Evolutionary conservation across 2,888 invertebrate species (phyloP), one percentile per base, ranked within the genome.

Genomic region (Eurytoma californica): DNA sequence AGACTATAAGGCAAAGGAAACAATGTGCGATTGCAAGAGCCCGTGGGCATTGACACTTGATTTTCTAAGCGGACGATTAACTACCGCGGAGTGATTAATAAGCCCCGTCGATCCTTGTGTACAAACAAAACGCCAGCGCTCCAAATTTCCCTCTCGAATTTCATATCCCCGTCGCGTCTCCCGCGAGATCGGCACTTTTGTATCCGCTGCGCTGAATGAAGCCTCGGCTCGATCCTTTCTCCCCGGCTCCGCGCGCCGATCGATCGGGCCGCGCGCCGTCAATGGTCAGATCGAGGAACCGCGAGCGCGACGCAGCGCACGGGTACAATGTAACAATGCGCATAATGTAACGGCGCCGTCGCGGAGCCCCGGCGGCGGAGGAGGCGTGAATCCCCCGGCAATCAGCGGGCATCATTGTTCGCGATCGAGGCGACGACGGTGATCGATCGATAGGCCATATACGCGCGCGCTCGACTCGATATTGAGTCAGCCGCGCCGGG

Each of bases 1-100:
- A 55, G 5, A 9, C 51, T 58, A 63, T 24, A 47, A 53, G 24
- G 47, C 30, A 39, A 61, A 61, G 68, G 39, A 53, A 68, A 75
- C 67, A 68, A 75, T 75, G 14, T 47, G 20, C 53, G 63, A 30
- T 28, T 14, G 18, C 18, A 13, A n/a, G 47, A 39, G 39, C 39
- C 39, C 55, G 49, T 13, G 57, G 16, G 18, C n/a, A 55, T 55
- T 39, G 58, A 28, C 66, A 28, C 24, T 14, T 74, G n/a, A 4
- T 47, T 67, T 49, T 74, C 39, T n/a, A 39, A 75, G 61, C 61
- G 53, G 53, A 61, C 53, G 75, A 61, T 75, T 75, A 74, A 61
- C 51, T 51, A 67, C 24, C 39, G 12, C 28, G 16, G 47, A 16
- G 75, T 60, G 61, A 75, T 68, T 68, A 68, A 68, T 75, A 39